Conservation (phyloP, 2,797 vertebrate species). For the Parotocinclus haroldoi region DNA sequence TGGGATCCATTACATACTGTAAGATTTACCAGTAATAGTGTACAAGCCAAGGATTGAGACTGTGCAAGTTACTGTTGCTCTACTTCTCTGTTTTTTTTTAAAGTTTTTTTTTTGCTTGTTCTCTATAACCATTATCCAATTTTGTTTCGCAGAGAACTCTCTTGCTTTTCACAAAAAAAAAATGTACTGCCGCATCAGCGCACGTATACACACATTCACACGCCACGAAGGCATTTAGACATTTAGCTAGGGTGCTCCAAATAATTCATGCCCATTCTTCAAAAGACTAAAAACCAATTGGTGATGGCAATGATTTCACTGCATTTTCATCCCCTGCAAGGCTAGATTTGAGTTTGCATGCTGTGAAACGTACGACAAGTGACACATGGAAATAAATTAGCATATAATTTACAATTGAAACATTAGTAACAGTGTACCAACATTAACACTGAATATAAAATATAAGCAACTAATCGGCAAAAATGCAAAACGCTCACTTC, state of each 20-base stretch:
- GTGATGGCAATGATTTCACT: slow-evolving; percentile 80
- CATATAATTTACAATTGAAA: slow-evolving; percentile 97
- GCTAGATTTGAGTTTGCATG: slow-evolving; percentile 84
- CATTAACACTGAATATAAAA: slow-evolving; percentile 99
- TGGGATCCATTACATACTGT: slow-evolving; percentile 44
- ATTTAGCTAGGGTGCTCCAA: not conserved
- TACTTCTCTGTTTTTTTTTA: slow-evolving; percentile 8
- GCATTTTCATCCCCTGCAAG: slow-evolving; percentile 72
- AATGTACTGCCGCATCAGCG: slow-evolving; percentile 24
- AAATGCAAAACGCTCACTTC: slow-evolving; percentile 44
- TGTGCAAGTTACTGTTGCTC: slow-evolving; percentile 32
- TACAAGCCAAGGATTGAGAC: slow-evolving; percentile 42
- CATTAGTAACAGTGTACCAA: slow-evolving; percentile 92
- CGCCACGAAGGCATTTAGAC: slow-evolving; percentile 38
- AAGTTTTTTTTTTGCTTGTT: not conserved
- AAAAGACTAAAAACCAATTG: slow-evolving; percentile 81
- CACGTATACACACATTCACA: slow-evolving; percentile 33
- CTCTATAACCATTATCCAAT: slow-evolving; percentile 18
- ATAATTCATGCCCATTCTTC: slow-evolving; percentile 54
- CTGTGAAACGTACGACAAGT: slow-evolving; percentile 82
- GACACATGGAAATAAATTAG: slow-evolving; percentile 99
- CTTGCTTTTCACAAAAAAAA: slow-evolving; percentile 12
- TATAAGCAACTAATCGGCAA: slow-evolving; percentile 93
- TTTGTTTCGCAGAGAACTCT: slow-evolving; percentile 32
- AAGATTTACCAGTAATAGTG: slow-evolving; percentile 45